A percentile compares a stretch with the other conserved stretches of the same genome.
Conservation (phyloP, 2,113 vertebrate species). For the Microcebus jonahi region DNA sequence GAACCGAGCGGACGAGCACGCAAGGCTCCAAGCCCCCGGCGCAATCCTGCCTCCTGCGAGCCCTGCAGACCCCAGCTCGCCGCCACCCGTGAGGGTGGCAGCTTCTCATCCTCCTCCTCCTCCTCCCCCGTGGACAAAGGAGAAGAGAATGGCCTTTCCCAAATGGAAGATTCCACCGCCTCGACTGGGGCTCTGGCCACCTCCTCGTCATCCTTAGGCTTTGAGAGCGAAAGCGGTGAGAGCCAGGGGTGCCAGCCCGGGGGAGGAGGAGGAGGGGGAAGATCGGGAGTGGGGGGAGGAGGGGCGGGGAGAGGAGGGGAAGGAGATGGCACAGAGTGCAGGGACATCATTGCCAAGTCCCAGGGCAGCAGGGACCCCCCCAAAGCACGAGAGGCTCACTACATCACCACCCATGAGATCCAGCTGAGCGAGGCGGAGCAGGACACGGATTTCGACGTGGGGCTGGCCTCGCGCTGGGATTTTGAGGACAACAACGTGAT, state of each 20-base stretch:
- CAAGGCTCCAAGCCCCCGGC: not conserved
- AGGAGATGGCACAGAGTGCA: not conserved
- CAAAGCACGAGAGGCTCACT: slow-evolving; percentile 90
- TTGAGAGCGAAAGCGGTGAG: slow-evolving; percentile 80
- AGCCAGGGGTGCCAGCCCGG: not conserved
- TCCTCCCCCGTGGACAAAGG: slow-evolving; percentile 71
- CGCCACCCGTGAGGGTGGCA: not conserved
- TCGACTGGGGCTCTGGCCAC: slow-evolving; percentile 63
- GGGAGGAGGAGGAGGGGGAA: not conserved
- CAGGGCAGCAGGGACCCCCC: slow-evolving; percentile 50
- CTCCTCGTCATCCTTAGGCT: slow-evolving; percentile 83
- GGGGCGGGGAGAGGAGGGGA: not conserved
- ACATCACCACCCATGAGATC: slow-evolving; percentile 97
- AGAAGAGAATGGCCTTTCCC: slow-evolving; percentile 34
- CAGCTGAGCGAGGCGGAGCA: slow-evolving; percentile 95
- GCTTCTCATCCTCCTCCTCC: not conserved
- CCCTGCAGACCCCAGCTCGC: not conserved
- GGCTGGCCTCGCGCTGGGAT: slow-evolving; percentile 90
- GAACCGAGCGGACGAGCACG: not conserved
- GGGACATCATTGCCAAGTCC: slow-evolving; percentile 58
- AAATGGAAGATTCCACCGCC: slow-evolving; percentile 50
- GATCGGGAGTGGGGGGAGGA: not conserved
- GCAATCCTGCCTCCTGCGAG: not conserved
- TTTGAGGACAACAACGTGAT: slow-evolving; percentile 91
- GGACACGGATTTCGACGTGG: slow-evolving; percentile 90